Conservation (phyloP, 53 echinoderm and acorn worm genomes). For the Henricia sp. region DNA sequence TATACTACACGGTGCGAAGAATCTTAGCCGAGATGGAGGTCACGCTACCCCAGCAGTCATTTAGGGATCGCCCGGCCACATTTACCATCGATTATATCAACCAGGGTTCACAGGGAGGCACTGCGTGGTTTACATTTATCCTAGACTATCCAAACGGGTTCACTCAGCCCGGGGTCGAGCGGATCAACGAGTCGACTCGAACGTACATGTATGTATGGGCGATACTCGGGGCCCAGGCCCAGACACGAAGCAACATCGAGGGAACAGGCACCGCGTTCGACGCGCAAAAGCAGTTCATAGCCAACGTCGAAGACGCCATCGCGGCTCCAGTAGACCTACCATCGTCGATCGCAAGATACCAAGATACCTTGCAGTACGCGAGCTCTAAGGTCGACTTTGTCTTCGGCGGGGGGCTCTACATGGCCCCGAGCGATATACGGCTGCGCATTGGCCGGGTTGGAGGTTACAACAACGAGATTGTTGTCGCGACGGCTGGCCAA, state of each 20-base stretch:
- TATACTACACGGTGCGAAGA: slow-evolving; percentile 37
- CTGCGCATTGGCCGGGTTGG: slow-evolving; percentile 20
- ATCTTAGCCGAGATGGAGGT: too few relatives aligned
- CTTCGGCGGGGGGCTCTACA: slow-evolving; percentile 22
- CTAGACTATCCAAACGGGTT: slow-evolving; percentile 33
- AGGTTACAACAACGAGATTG: slow-evolving; percentile 37
- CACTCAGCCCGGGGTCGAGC: slow-evolving; percentile 39
- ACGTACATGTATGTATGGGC: too few relatives aligned
- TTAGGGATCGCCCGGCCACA: background rate
- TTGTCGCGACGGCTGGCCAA: slow-evolving; percentile 2
- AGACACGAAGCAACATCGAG: slow-evolving; percentile 27
- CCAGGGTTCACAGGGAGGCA: too few relatives aligned
- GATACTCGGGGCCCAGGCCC: slow-evolving; percentile 19
- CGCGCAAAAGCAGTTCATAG: slow-evolving; percentile 42
- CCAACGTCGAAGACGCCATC: slow-evolving; percentile 37
- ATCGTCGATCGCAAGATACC: slow-evolving; percentile 34
- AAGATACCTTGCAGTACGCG: slow-evolving; percentile 38
- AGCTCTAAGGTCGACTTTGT: slow-evolving; percentile 22
- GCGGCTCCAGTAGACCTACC: slow-evolving; percentile 38
- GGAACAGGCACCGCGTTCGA: slow-evolving; percentile 42
- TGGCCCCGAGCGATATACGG: slow-evolving; percentile 25
- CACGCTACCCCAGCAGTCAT: too few relatives aligned
- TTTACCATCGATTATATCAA: slow-evolving; percentile 31
- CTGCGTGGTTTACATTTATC: slow-evolving; percentile 18
- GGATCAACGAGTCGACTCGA: too few relatives aligned